These are phyloP conservation scores for Lepus townsendii DNA, from an alignment of 2,797 vertebrate species.

Conservation along the genomic window DNA sequence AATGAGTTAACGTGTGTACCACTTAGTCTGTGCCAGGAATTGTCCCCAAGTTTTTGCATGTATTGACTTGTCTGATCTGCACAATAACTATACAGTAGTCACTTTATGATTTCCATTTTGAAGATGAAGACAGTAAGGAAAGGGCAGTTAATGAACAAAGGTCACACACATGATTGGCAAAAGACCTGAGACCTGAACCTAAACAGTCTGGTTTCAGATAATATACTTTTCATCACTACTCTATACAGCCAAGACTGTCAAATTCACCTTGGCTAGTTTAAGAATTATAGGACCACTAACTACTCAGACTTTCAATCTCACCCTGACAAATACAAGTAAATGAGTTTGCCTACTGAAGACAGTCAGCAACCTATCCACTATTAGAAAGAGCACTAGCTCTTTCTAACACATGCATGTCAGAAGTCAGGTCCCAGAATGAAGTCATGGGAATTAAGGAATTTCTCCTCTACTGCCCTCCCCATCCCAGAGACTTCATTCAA, in stretches of 20 bases:
- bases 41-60: neutral
- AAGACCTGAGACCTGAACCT: neutral
- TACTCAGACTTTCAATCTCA: neutral
- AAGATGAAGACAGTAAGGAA: conserved; percentile 10
- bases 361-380: neutral
- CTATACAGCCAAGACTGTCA: neutral
- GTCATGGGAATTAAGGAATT: neutral
- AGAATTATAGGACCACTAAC: neutral
- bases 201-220: neutral
- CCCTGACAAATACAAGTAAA: neutral
- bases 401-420: neutral
- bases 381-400: neutral
- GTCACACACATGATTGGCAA: neutral
- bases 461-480: neutral
- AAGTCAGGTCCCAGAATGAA: neutral
- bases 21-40: conserved; percentile 24
- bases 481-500: neutral
- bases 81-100: neutral
- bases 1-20: neutral
- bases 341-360: neutral
- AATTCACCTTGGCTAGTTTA: neutral
- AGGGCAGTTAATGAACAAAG: conserved; percentile 26
- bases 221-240: neutral
- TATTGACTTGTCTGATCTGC: conserved; percentile 2
- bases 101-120: conserved; percentile 7